Conservation (phyloP, 2,888 invertebrate genomes). For the Drosophila trichaetosa region DNA sequence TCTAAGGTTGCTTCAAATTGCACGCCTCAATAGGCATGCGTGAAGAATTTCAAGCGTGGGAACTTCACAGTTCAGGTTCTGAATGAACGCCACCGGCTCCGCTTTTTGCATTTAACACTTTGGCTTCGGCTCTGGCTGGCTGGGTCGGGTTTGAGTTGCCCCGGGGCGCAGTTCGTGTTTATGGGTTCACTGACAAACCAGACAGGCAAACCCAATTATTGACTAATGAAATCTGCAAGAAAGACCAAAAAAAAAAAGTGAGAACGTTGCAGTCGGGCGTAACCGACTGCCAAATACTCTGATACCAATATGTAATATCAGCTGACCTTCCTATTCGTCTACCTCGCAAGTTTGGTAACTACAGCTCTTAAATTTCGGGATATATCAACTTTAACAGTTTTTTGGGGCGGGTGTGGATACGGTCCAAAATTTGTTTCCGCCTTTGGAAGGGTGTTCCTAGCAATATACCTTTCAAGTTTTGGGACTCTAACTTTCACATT, state of each 20-base stretch:
- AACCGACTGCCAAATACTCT: background rate
- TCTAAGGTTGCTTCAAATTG: conserved; percentile 47
- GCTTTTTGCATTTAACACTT: conserved; percentile 43
- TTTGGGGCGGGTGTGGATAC: background rate
- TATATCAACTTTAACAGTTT: background rate
- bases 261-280: background rate
- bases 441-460: background rate
- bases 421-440: background rate
- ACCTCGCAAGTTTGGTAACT: background rate
- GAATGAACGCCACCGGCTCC: conserved; percentile 60
- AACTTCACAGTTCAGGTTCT: conserved; percentile 58
- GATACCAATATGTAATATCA: background rate
- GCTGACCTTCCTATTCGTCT: background rate
- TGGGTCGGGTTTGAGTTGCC: conserved; percentile 44
- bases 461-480: background rate
- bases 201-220: conserved; percentile 80
- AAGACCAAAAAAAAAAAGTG: conserved; percentile 5
- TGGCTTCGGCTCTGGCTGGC: conserved; percentile 20
- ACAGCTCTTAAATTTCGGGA: background rate
- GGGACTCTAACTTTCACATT: background rate
- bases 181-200: conserved; percentile 73
- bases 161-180: conserved; percentile 67
- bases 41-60: conserved; percentile 76
- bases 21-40: conserved; percentile 62
- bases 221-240: conserved; percentile 77